Conservation (phyloP, 2,888 invertebrate genomes). For the Eulithis testata region DNA sequence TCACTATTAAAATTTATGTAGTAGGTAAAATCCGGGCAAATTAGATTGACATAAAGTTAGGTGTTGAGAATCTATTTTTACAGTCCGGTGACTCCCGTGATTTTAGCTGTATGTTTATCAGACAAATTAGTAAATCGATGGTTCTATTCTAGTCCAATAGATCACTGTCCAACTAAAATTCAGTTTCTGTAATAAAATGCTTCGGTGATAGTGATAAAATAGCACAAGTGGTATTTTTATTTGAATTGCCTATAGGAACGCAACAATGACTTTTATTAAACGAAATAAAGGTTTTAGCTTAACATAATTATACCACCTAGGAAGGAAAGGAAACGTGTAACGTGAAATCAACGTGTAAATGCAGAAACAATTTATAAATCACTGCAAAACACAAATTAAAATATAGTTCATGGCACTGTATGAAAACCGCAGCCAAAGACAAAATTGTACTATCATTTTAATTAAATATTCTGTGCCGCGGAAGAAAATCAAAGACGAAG, state of each 20-base stretch:
- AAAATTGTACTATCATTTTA: constrained; percentile 1
- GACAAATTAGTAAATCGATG: constrained; percentile 40
- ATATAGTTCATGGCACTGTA: background rate
- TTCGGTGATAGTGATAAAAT: constrained; percentile 5
- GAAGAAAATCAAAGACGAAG: constrained; percentile 13
- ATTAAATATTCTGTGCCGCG: background rate
- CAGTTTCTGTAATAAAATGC: constrained; percentile 5
- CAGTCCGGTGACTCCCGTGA: constrained; percentile 48
- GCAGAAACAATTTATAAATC: constrained; percentile 1
- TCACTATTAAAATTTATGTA: constrained; percentile 49
- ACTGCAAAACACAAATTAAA: background rate
- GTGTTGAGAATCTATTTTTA: constrained; percentile 57
- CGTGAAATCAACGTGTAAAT: background rate
- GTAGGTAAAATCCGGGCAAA: constrained; percentile 49
- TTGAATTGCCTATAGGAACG: background rate
- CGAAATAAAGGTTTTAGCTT: background rate
- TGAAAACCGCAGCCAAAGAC: background rate
- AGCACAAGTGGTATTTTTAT: background rate
- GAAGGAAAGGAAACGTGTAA: no score
- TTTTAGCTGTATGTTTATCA: constrained; percentile 49
- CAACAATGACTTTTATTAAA: background rate
- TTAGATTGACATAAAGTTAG: constrained; percentile 56
- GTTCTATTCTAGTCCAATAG: constrained; percentile 32
- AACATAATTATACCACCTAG: no score
- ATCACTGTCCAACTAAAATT: constrained; percentile 25